Conservation (phyloP, 2,797 vertebrate species). For the Lophius americanus region DNA sequence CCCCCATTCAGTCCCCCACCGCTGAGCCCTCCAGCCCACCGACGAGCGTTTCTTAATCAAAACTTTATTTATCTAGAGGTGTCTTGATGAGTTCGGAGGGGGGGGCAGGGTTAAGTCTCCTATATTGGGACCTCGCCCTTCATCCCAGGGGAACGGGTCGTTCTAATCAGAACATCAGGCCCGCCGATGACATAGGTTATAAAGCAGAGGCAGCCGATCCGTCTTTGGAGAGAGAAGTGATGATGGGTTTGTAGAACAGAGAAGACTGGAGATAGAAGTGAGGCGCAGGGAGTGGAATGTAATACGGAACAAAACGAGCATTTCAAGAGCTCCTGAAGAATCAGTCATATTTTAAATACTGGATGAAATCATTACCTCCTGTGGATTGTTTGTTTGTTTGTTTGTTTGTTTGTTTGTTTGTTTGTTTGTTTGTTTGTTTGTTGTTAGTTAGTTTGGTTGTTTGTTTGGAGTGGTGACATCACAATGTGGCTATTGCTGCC, state of each 20-base stretch:
- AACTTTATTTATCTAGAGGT: conserved; percentile 73
- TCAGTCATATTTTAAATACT: conserved; percentile 28
- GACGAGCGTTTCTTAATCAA: conserved; percentile 75
- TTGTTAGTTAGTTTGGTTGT: too few relatives aligned
- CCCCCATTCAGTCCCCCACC: conserved; percentile 36
- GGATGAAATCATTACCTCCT: conserved; percentile 34
- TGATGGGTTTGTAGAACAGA: conserved; percentile 45
- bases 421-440: too few relatives aligned
- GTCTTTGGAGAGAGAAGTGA: conserved; percentile 51
- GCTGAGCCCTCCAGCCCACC: conserved; percentile 44
- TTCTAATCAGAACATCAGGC: conserved; percentile 60
- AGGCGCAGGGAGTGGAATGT: conserved; percentile 34
- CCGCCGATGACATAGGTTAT: not conserved
- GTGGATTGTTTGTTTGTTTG: too few relatives aligned
- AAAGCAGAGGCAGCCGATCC: conserved; percentile 34
- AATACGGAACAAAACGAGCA: conserved; percentile 53
- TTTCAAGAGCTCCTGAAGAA: conserved; percentile 45
- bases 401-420: too few relatives aligned
- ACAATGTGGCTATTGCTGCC: too few relatives aligned
- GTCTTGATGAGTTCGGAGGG: conserved; percentile 69
- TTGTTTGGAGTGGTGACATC: too few relatives aligned
- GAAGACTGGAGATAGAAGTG: conserved; percentile 21
- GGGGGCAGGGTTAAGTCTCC: conserved; percentile 61
- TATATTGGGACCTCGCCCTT: conserved; percentile 65
- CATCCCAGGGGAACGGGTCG: conserved; percentile 57